Evolutionary conservation across 1,140 invertebrate species (phyloP), one percentile per base, ranked within the genome.

Genomic region (Lasioglossum baleicum): DNA sequence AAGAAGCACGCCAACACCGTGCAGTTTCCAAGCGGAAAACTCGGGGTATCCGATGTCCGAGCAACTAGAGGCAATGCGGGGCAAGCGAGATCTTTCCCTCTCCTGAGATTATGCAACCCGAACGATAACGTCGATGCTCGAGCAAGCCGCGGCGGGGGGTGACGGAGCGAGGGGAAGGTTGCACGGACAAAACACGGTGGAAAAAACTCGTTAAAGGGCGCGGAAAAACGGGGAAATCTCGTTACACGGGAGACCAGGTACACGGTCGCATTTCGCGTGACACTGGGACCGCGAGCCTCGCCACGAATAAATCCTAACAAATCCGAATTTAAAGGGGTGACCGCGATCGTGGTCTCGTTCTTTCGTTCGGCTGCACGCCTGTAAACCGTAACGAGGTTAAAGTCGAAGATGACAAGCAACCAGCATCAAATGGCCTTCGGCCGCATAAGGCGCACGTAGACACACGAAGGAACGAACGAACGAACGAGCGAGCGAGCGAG

Each of bases 361-460:
- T 40, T 48, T 74, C 51, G 53, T 48, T 67, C 65, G n/a, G 65
- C 13, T 61, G 81, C 56, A 81, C 69, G 80, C 22, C 79, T 74
- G 80, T 79, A 80, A 79, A 80, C 78, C 58, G 44, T 82, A 82
- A 85, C 78, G 81, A 79, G 81, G 82, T 82, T 86, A 83, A 87
- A 88, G 84, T 88, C 82, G 79, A 89, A 89, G 74, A 81, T 88
- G 88, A 90, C 86, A 86, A 85, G 75, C 81, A 75, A 82, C 63
- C 80, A 65, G 53, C 80, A 71, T 83, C 83, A 77, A 80, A 83
- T 85, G 81, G 75, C 84, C 80, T 86, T 86, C 81, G 81, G 77
- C 65, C 80, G 78, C 81, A 74, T 76, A 80, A 85, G 76, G 73
- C 71, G 69, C 76, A 74, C 80, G 80, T 80, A 75, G 69, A 87